Evolutionary conservation across 1,140 invertebrate species (phyloP), one percentile per base, ranked within the genome.

Genomic region (Drosophila melanica): DNA sequence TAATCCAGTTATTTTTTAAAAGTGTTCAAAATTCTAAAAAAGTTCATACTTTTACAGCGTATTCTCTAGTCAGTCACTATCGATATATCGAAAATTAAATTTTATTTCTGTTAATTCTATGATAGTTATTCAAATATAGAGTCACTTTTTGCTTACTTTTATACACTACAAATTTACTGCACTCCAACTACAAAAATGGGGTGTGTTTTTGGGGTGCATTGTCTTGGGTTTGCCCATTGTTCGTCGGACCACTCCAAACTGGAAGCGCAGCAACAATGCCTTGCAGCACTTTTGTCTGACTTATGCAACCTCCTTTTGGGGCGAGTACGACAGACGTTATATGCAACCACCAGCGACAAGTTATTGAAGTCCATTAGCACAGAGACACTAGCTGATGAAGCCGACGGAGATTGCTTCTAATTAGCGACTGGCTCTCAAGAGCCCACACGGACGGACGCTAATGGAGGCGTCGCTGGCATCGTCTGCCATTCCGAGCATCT

Each of bases 281-380:
- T 8, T 23, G 39, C 20, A 57, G 18, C 39, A 44, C 54, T 57
- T 57, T 57, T 58, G 55, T 45, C 41, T 45, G 55, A 33, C 55
- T 58, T 58, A 58, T 45, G 55, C 30, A 58, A 58, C 55, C 33
- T 35, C 55, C 55, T 35, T 58, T 45, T 18, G 23, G 23, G 54
- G 14, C 14, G 14, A 44, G 12, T 16, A 11, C 2, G n/a, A 30
- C 1, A 47, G 23, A 47, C n/a, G n/a, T 23, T 5, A 48, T 48
- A 20, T 23, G n/a, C 16, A 10, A 20, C 44, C 11, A 20, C 44
- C 11, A 30, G 45, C 45, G 18, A 55, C 53, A n/a, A 55, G 66
- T 68, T 73, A 82, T 75, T 75, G 60, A 64, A 77, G 77, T 75
- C 81, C 76, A 84, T 84, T 84, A 87, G 60, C 82, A 80, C 60